Conservation (phyloP, 2,797 vertebrate species). For the Australoheros facetus region DNA sequence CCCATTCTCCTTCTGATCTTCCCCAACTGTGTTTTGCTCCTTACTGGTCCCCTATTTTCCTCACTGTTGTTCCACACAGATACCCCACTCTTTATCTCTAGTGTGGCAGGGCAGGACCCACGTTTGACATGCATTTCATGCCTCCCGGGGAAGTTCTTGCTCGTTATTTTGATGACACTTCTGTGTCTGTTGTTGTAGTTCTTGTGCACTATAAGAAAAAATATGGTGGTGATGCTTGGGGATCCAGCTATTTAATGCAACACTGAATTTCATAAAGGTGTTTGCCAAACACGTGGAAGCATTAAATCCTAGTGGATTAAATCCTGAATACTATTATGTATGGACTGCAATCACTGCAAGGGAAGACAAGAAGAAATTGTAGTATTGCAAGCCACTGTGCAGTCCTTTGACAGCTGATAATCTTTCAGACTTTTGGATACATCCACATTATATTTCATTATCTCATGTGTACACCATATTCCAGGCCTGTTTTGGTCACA, state of each 20-base stretch:
- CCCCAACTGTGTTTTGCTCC: constrained; percentile 25
- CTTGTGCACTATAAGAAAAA: neutral
- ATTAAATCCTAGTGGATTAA: constrained; percentile 6
- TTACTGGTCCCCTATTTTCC: constrained; percentile 24
- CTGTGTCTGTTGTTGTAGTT: neutral
- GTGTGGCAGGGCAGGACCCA: constrained; percentile 13
- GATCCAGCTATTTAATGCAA: neutral
- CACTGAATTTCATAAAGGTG: neutral
- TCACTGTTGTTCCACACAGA: constrained; percentile 10
- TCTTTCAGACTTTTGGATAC: neutral
- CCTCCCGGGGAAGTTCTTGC: constrained; percentile 15
- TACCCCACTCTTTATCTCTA: constrained; percentile 17
- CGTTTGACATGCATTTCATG: constrained; percentile 37
- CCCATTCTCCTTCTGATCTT: constrained; percentile 51
- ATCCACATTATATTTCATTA: neutral
- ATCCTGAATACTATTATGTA: neutral
- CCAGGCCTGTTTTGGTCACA: neutral
- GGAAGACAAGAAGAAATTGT: constrained; percentile 1
- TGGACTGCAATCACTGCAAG: neutral
- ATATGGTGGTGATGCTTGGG: neutral
- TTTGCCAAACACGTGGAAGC: neutral
- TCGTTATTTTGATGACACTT: constrained; percentile 18
- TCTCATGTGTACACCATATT: neutral
- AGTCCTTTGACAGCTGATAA: constrained; percentile 5
- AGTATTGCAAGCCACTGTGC: neutral